Evolutionary conservation across 2,888 invertebrate species (phyloP), one percentile per base, ranked within the genome.

Genomic region (Mamestra brassicae): DNA sequence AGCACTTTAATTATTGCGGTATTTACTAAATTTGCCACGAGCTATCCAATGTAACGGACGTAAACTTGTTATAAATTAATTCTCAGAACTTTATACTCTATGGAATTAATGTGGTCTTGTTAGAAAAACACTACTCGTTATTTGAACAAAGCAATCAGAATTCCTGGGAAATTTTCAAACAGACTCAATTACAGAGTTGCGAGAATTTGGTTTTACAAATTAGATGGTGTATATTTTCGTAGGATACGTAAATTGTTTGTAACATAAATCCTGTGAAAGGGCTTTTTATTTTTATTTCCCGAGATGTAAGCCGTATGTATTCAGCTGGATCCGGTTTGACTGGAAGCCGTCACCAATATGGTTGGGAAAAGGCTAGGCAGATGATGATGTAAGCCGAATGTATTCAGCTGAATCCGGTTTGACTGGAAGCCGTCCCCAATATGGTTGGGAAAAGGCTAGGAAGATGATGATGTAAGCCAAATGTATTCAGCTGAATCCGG

Each of bases 91-190:
- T 60, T 45, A 83, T 52, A 36, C 64, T 34, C 52, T 10, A 17
- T 57, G 34, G 52, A 5, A 70, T 70, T 57, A 64, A 26, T 17
- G 8, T 15, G 52, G 26, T 4, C 36, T 66, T 55, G 54, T 55
- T 52, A 62, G 7, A 6, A 55, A 60, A 72, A 60, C 5, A 83
- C 15, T 60, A 78, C 55, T 60, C 47, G 34, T 52, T 67, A 54
- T 65, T 77, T 63, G 58, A 78, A 52, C 34, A 67, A 66, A 55
- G 58, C 38, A 72, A 80, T 66, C 67, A 64, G 42, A 15, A 61
- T 61, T 83, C 67, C 69, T 45, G n/a, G 38, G 15, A 64, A 67
- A 26, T 54, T 50, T 45, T 52, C 10, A 6, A 76, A 73, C 47
- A 60, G 8, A 26, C 52, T 42, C 36, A 61, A 73, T 73, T 72